phyloP scores from a whole-genome alignment of 2,888 invertebrate species.

The Eucriotettix oculatus region DNA sequence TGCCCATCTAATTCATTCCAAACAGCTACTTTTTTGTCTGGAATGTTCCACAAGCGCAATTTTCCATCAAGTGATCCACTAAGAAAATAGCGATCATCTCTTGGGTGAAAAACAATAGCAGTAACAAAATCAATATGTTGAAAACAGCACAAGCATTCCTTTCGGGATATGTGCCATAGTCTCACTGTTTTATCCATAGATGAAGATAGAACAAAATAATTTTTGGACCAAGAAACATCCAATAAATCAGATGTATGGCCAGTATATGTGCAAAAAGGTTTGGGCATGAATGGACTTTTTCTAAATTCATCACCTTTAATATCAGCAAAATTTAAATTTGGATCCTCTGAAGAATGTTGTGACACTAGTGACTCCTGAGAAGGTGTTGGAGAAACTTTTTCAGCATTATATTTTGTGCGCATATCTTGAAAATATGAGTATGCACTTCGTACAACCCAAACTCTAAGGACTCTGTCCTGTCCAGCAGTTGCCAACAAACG shows the following conservation, averaged over 20 bases:
- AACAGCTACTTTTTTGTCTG: slow-evolving; percentile 88
- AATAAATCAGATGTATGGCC: slow-evolving; percentile 93
- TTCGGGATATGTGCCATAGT: slow-evolving; percentile 92
- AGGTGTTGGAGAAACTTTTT: slow-evolving; percentile 82
- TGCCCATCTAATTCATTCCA: slow-evolving; percentile 97
- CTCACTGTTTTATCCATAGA: slow-evolving; percentile 98
- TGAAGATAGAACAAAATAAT: slow-evolving; percentile 92
- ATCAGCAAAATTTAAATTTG: slow-evolving; percentile 34
- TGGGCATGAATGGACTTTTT: slow-evolving; percentile 61
- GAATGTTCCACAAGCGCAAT: slow-evolving; percentile 96
- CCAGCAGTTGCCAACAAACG: slow-evolving; percentile 91
- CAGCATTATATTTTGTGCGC: slow-evolving; percentile 86
- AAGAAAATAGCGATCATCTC: slow-evolving; percentile 71
- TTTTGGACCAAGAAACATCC: slow-evolving; percentile 98
- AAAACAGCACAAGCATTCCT: slow-evolving; percentile 96
- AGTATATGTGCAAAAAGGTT: slow-evolving; percentile 81
- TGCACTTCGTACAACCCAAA: slow-evolving; percentile 89
- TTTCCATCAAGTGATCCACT: slow-evolving; percentile 97
- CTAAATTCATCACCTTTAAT: slow-evolving; percentile 40
- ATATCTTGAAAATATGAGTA: slow-evolving; percentile 86
- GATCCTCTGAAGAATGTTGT: slow-evolving; percentile 48
- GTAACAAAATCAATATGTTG: slow-evolving; percentile 99
- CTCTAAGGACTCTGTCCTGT: slow-evolving; percentile 81
- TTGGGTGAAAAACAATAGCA: slow-evolving; percentile 94
- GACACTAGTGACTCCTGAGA: slow-evolving; percentile 83